Evolutionary conservation across 2,797 vertebrate species (phyloP).

Genomic region (Apogon talboti): DNA sequence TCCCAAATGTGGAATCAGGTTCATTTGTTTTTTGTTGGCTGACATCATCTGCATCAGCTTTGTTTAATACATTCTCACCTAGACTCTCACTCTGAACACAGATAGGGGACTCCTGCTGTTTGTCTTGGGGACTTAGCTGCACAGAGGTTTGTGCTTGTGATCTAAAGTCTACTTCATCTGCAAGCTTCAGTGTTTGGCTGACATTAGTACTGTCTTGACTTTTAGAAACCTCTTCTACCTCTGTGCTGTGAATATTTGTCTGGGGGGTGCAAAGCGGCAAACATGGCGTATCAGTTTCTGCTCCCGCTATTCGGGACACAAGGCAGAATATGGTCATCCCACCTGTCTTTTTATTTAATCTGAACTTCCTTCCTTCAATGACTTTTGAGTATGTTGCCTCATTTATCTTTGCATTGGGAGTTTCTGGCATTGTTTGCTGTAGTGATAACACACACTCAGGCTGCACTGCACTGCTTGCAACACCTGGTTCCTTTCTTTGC

Average conservation of each 20-base stretch:
- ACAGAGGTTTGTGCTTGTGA: neutral
- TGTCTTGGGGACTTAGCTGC: constrained; percentile 11
- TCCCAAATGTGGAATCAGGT: constrained; percentile 24
- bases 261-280: constrained; percentile 49
- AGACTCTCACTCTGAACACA: constrained; percentile 34
- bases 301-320: constrained; percentile 76
- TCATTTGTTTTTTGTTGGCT: constrained; percentile 20
- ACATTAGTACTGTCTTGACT: constrained; percentile 15
- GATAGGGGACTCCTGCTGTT: constrained; percentile 11
- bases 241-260: constrained; percentile 36
- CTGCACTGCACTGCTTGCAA: constrained; percentile 19
- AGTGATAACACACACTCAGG: constrained; percentile 11
- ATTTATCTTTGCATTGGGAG: constrained; percentile 33
- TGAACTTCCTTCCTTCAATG: constrained; percentile 73
- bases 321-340: constrained; percentile 83
- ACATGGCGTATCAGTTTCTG: constrained; percentile 51
- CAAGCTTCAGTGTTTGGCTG: constrained; percentile 50
- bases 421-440: constrained; percentile 22
- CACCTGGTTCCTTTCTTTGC: constrained; percentile 22
- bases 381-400: constrained; percentile 54
- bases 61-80: constrained; percentile 27
- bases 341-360: constrained; percentile 72
- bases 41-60: constrained; percentile 12
- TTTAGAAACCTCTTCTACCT: constrained; percentile 17
- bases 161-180: constrained; percentile 77